These are phyloP conservation scores for Neoascia interrupta DNA, from an alignment of 2,888 invertebrate species.

Conservation along the genomic window DNA sequence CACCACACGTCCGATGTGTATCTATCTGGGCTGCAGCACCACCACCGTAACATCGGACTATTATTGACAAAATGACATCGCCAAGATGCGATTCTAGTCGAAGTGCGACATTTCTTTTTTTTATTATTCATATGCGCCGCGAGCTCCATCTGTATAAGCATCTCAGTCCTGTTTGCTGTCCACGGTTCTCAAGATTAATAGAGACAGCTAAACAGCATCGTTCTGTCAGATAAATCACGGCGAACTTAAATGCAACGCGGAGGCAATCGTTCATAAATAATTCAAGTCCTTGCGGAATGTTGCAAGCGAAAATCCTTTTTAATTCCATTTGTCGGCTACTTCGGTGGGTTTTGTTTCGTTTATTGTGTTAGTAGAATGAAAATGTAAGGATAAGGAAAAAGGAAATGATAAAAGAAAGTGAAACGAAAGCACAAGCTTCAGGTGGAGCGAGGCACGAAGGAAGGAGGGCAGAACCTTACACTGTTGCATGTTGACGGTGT, in stretches of 20 bases:
- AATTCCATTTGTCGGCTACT: too few relatives aligned
- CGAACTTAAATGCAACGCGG: slow-evolving; percentile 62
- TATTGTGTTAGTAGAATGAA: slow-evolving; percentile 9
- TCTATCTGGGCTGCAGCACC: slow-evolving; percentile 19
- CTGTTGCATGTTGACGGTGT: slow-evolving; percentile 62
- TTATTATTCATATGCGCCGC: slow-evolving; percentile 28
- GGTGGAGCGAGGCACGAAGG: not conserved
- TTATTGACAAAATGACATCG: slow-evolving; percentile 55
- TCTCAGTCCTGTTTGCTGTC: slow-evolving; percentile 49
- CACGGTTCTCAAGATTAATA: slow-evolving; percentile 63
- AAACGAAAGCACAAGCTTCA: slow-evolving; percentile 31
- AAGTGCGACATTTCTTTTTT: not conserved
- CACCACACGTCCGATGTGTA: slow-evolving; percentile 51
- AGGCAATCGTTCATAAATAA: slow-evolving; percentile 68
- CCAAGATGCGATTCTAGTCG: slow-evolving; percentile 28
- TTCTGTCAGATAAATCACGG: slow-evolving; percentile 68
- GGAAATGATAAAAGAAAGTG: slow-evolving; percentile 49
- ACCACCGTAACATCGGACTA: slow-evolving; percentile 35
- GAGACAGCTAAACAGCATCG: slow-evolving; percentile 69
- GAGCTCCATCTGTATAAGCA: too few relatives aligned
- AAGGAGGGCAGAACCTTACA: slow-evolving; percentile 2
- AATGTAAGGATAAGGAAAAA: slow-evolving; percentile 14
- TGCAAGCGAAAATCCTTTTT: slow-evolving; percentile 34
- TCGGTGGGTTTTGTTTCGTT: slow-evolving; percentile 38
- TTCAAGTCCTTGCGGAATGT: slow-evolving; percentile 56